Conservation (phyloP, 2,888 invertebrate species). For the Agrotis puta region DNA sequence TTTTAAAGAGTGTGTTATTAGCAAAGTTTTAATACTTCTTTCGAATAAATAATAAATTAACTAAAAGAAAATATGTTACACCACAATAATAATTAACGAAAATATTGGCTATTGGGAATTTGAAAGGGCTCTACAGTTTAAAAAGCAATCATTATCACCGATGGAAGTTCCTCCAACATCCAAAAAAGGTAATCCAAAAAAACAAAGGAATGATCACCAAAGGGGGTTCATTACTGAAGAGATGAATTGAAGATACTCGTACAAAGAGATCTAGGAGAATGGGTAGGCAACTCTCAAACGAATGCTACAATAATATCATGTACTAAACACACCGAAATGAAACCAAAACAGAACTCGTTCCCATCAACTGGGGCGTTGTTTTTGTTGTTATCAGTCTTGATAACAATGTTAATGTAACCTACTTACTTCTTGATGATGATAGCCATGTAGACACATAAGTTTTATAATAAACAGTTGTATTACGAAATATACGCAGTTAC, state of each 20-base stretch:
- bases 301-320: background rate
- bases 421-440: constrained; percentile 49
- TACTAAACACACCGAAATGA: constrained; percentile 10
- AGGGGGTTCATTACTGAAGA: too few species aligned
- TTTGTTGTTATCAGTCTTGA: constrained; percentile 60
- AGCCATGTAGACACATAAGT: constrained; percentile 34
- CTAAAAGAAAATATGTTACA: constrained; percentile 2
- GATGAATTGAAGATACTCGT: too few species aligned
- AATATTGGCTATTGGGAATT: background rate
- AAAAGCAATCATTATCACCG: background rate
- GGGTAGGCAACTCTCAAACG: background rate
- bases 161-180: background rate
- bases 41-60: constrained; percentile 19
- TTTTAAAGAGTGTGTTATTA: constrained; percentile 15
- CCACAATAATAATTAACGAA: background rate
- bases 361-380: constrained; percentile 40
- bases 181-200: background rate
- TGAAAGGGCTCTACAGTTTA: background rate
- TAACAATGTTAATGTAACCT: constrained; percentile 63
- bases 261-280: too few species aligned
- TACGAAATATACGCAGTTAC: constrained; percentile 15
- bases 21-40: constrained; percentile 6
- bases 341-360: constrained; percentile 20
- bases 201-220: background rate
- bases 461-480: constrained; percentile 24